Base-by-base conservation (phyloP, 2,797 vertebrate genomes). In the Peromyscus aztecus region DNA sequence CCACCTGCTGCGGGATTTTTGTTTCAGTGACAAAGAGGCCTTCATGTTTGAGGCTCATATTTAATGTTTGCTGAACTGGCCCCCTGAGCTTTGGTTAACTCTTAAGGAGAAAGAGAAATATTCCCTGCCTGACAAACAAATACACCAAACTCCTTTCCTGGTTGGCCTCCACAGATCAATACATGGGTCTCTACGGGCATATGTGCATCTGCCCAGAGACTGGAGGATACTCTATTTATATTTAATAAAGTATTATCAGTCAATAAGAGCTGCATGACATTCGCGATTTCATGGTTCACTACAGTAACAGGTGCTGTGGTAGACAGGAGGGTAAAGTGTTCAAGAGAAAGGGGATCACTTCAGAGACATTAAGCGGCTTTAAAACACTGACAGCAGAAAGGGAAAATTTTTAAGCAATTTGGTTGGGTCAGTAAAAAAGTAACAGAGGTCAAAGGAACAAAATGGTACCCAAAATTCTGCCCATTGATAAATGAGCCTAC, bases 391-490 rank as follows among this genome's bases (percentile, higher is more conserved):
- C 98, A 97, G 80, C 91, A 97, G 97, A 98, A 97, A 97, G 71
- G 65, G 95, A 91, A 97, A 97, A 98, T 97, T 98, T 98, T 98
- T 97, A 98, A 97, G 97, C 98, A 97, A 98, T 98, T 97, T 97
- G 97, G 98, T 97, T 95, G 78, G 98, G 86, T 98, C 98, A 98
- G 82, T 97, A 97, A 97, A 97, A 55, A 98, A 98, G 97, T 95
- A 98, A 97, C 98, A 97, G 97, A 98, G 98, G 98, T 99, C 99
- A 99, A 98, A 98, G 98, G 98, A 99, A 98, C 98, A 99, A 98
- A 98, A 98, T 94, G 96, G 95, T 86, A 97, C 94, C 98, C 92
- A 95, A 97, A 97, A 95, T 97, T 97, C 98, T 97, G 96, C 96
- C 97, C 73, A 95, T 96, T 98, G 98, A 98, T 97, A 97, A 97